phyloP scores from a whole-genome alignment of 1,140 invertebrate genomes.

The Tetragnatha versicolor region DNA sequence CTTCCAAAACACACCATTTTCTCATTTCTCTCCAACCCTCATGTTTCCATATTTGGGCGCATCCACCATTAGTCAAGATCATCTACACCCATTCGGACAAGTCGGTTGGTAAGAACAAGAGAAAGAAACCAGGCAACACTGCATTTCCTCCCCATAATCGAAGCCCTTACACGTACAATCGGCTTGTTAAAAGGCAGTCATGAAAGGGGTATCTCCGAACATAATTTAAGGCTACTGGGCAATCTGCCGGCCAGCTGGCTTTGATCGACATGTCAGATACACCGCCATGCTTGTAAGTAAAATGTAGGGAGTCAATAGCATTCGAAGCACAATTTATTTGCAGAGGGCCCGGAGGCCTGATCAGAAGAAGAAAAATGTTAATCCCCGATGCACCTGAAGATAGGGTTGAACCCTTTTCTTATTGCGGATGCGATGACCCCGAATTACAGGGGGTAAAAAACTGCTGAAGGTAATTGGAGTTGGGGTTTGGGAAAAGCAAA shows the following conservation, averaged over 20 bases:
- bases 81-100: too few relatives aligned
- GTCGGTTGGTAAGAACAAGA: too few relatives aligned
- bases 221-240: not conserved
- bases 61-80: too few relatives aligned
- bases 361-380: slow-evolving; percentile 22
- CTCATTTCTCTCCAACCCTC: too few relatives aligned
- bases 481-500: too few relatives aligned
- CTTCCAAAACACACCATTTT: too few relatives aligned
- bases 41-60: too few relatives aligned
- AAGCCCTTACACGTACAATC: too few relatives aligned
- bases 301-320: slow-evolving; percentile 6
- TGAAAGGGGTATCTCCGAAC: too few relatives aligned
- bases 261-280: slow-evolving; percentile 34
- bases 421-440: slow-evolving; percentile 2
- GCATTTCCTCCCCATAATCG: too few relatives aligned
- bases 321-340: not conserved
- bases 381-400: slow-evolving; percentile 2
- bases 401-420: not conserved
- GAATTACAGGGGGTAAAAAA: not conserved
- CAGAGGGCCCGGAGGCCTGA: not conserved
- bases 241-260: slow-evolving; percentile 17
- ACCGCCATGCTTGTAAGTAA: slow-evolving; percentile 25
- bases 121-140: too few relatives aligned
- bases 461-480: not conserved
- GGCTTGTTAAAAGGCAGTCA: too few relatives aligned